A percentile compares a stretch with the other conserved stretches of the same genome.
Conservation (phyloP, 1,140 invertebrate genomes). For the Habropoda laboriosa region DNA sequence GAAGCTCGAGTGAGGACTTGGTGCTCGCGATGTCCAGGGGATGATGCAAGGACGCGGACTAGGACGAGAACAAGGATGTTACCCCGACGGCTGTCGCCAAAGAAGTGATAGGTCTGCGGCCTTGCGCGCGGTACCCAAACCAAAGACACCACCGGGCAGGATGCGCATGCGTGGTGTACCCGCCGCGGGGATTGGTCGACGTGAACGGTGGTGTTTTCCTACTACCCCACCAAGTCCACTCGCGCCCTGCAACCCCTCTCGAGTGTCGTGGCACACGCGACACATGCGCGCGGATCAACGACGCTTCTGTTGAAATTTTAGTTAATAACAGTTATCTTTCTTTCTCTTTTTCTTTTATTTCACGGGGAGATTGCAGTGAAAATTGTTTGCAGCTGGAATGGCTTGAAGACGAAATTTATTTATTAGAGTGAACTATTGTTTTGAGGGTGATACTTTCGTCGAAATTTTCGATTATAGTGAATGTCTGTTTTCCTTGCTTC, state of each 20-base stretch:
- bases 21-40: constrained; percentile 43
- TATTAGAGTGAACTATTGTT: too few species aligned
- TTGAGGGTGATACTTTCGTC: too few species aligned
- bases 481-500: too few species aligned
- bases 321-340: constrained; percentile 24
- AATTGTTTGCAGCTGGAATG: too few species aligned
- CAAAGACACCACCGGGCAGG: constrained; percentile 59
- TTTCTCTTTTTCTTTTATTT: not conserved
- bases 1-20: constrained; percentile 30
- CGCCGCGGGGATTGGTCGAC: constrained; percentile 61
- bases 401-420: too few species aligned
- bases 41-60: constrained; percentile 45
- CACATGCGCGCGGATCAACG: not conserved
- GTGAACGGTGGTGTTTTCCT: constrained; percentile 53
- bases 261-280: constrained; percentile 3
- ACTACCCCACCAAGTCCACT: constrained; percentile 34
- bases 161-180: constrained; percentile 68
- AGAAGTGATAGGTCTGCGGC: constrained; percentile 79
- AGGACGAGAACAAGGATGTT: constrained; percentile 77
- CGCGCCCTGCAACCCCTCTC: constrained; percentile 31
- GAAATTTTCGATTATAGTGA: too few species aligned
- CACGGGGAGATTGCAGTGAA: not conserved
- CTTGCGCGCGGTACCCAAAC: constrained; percentile 76
- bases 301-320: constrained; percentile 25
- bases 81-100: constrained; percentile 80